Conservation (phyloP, 2,888 invertebrate species). For the Ectropis crepuscularia region DNA sequence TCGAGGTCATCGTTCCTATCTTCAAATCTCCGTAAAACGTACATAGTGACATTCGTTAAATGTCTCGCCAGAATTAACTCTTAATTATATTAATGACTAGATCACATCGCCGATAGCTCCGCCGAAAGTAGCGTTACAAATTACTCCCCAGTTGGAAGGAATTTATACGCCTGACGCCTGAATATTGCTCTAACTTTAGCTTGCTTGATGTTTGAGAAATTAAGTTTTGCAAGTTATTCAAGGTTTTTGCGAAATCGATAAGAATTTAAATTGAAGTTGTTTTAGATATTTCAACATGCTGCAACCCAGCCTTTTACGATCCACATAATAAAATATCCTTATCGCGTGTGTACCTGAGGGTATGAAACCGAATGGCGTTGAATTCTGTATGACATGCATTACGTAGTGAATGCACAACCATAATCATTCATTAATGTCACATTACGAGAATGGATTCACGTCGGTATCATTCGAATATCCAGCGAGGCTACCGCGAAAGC, state of each 20-base stretch:
- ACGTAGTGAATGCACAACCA: constrained; percentile 56
- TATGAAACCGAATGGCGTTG: constrained; percentile 1
- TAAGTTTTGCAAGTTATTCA: constrained; percentile 26
- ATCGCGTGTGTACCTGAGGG: constrained; percentile 4
- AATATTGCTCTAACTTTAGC: constrained; percentile 16
- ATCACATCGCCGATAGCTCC: constrained; percentile 18
- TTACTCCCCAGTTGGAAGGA: constrained; percentile 10
- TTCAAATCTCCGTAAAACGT: constrained; percentile 46
- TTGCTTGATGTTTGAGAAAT: constrained; percentile 17
- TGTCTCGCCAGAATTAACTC: constrained; percentile 46
- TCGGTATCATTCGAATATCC: constrained; percentile 55
- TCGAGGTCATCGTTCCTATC: constrained; percentile 56
- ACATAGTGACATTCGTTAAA: constrained; percentile 28
- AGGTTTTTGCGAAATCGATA: constrained; percentile 29
- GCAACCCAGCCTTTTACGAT: constrained; percentile 9
- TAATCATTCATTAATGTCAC: constrained; percentile 61
- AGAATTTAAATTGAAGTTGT: constrained; percentile 22
- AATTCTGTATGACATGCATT: constrained; percentile 39
- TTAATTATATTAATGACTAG: constrained; percentile 40
- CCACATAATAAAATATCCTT: constrained; percentile 16
- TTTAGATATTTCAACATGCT: constrained; percentile 15
- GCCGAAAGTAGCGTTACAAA: constrained; percentile 11
- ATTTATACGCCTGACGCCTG: constrained; percentile 7
- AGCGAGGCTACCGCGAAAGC: constrained; percentile 41
- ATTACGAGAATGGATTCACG: constrained; percentile 61